A percentile compares a stretch with the other conserved stretches of the same genome.
Conservation (phyloP, 2,797 vertebrate genomes). For the Poeciliopsis infans region DNA sequence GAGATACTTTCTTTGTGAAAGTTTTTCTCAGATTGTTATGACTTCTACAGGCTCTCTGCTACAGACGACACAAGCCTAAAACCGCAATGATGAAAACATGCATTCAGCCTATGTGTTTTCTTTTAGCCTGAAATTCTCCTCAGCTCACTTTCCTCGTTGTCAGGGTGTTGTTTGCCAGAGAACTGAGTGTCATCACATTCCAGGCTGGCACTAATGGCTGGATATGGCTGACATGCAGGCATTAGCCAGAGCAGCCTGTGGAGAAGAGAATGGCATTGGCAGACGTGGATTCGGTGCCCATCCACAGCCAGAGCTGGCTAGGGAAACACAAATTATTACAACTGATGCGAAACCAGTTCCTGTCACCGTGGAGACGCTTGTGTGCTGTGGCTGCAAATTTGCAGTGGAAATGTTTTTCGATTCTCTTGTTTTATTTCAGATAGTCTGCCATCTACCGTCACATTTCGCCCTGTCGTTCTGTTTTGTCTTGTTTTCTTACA, state of each 20-base stretch:
- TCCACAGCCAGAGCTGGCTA: constrained; percentile 55
- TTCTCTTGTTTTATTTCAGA: constrained; percentile 44
- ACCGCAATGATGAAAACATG: constrained; percentile 26
- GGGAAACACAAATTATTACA: constrained; percentile 57
- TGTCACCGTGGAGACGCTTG: constrained; percentile 46
- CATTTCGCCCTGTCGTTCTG: constrained; percentile 33
- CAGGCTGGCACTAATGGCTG: constrained; percentile 54
- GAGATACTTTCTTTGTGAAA: neutral
- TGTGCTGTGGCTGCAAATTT: neutral
- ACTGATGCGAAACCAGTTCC: constrained; percentile 65
- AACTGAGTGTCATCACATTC: constrained; percentile 54
- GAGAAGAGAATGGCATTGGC: constrained; percentile 43
- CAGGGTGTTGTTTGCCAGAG: constrained; percentile 32
- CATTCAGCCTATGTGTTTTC: constrained; percentile 5
- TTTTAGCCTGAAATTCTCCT: constrained; percentile 27
- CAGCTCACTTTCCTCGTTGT: constrained; percentile 13
- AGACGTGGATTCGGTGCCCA: constrained; percentile 57
- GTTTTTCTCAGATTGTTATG: constrained; percentile 31
- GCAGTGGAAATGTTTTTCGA: neutral
- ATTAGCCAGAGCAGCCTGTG: constrained; percentile 58
- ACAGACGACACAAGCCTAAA: constrained; percentile 17
- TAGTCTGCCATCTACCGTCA: constrained; percentile 33
- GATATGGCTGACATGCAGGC: constrained; percentile 37
- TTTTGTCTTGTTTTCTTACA: constrained; percentile 52
- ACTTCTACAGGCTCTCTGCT: constrained; percentile 33